Evolutionary conservation across 2,888 invertebrate species (phyloP).

Genomic region (Palloptera scutellata): DNA sequence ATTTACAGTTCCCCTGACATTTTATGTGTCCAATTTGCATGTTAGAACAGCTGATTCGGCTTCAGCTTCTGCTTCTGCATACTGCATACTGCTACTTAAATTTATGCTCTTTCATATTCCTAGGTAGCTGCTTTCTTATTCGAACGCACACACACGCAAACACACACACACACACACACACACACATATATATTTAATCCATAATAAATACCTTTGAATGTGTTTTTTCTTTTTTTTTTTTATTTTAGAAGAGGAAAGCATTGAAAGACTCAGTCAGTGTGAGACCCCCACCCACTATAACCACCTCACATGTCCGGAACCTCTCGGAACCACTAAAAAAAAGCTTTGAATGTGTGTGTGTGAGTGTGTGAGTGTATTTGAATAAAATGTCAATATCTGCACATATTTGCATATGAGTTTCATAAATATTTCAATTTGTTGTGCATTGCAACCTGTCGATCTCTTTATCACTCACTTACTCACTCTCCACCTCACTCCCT

Average conservation of each 20-base stretch:
- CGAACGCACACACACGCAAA: background rate
- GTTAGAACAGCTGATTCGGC: background rate
- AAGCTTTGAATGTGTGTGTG: too few species aligned
- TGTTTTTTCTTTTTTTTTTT: too few species aligned
- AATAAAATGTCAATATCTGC: conserved; percentile 23
- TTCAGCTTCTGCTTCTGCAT: background rate
- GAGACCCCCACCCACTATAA: too few species aligned
- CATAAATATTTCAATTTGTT: conserved; percentile 43
- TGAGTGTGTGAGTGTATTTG: background rate
- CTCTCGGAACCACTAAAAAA: too few species aligned
- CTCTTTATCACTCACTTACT: too few species aligned
- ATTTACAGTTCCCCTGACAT: conserved; percentile 18
- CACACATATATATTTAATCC: background rate
- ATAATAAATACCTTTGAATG: conserved; percentile 22
- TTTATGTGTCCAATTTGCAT: conserved; percentile 23
- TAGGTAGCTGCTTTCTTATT: background rate
- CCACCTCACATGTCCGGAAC: too few species aligned
- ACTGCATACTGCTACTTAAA: too few species aligned
- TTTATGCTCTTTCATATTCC: conserved; percentile 4
- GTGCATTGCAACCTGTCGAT: conserved; percentile 14
- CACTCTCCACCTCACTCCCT: too few species aligned
- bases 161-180: background rate
- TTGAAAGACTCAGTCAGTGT: too few species aligned
- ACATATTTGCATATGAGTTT: conserved; percentile 40
- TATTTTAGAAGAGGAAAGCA: too few species aligned